Conservation (phyloP, 1,140 invertebrate genomes). For the Neodiprion virginianus region DNA sequence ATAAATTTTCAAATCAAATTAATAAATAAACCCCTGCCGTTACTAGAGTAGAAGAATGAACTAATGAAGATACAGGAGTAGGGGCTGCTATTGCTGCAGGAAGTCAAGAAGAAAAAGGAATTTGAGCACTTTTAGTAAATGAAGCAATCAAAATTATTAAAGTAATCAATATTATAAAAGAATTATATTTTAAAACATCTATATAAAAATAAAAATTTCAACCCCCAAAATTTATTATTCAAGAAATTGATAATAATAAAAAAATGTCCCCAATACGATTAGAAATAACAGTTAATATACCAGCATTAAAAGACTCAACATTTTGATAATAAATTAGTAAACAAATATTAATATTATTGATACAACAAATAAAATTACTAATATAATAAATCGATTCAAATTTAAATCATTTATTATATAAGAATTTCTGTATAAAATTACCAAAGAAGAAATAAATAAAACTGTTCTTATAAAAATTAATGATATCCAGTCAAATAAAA, state of each 20-base stretch:
- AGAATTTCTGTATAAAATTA: conserved; percentile 66
- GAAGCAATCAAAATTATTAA: no score
- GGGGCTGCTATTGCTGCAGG: no score
- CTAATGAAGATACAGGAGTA: no score
- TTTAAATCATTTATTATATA: conserved; percentile 65
- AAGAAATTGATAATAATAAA: conserved; percentile 64
- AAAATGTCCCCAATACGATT: conserved; percentile 70
- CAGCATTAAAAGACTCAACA: conserved; percentile 66
- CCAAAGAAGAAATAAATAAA: conserved; percentile 68
- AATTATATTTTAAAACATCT: no score
- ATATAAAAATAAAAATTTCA: conserved; percentile 60
- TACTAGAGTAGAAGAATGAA: no score
- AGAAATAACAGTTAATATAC: conserved; percentile 68
- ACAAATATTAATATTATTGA: conserved; percentile 75
- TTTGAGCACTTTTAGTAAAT: no score
- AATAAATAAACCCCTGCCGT: no score
- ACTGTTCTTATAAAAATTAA: conserved; percentile 65
- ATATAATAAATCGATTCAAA: conserved; percentile 65
- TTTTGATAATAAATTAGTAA: conserved; percentile 72
- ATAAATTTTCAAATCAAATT: conserved; percentile 52
- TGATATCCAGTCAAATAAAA: no score
- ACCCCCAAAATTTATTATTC: conserved; percentile 62
- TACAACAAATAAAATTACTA: conserved; percentile 70
- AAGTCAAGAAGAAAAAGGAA: no score
- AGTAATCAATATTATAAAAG: no score